Evolutionary conservation across 2,797 vertebrate species (phyloP).

Genomic region (Enteromius unitaeniatus): DNA sequence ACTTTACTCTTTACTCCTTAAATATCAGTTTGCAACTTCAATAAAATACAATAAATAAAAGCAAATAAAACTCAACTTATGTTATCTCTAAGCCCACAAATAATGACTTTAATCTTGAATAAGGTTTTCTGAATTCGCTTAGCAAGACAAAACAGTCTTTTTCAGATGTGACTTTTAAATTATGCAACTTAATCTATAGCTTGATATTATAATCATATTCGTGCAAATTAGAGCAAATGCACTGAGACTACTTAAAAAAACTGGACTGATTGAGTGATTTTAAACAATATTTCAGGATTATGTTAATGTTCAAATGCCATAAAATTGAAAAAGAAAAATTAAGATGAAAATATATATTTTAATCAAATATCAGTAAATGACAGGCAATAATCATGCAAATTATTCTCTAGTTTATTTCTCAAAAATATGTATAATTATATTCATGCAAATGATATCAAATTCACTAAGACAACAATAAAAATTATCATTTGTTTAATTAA

Average conservation of each 20-base stretch:
- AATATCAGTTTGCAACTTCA: not conserved
- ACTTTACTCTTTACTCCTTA: not conserved
- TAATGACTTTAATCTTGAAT: not conserved
- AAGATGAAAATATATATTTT: not conserved
- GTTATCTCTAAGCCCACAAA: not conserved
- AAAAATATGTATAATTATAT: not conserved
- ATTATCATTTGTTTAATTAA: too few relatives aligned
- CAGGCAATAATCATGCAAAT: not conserved
- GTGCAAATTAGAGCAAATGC: not conserved
- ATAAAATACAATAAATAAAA: not conserved
- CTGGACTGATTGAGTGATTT: not conserved
- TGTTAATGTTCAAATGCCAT: not conserved
- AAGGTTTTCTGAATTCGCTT: not conserved
- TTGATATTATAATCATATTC: not conserved
- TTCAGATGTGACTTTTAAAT: not conserved
- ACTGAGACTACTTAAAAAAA: not conserved
- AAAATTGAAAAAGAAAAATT: not conserved
- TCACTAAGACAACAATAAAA: not conserved
- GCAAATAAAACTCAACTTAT: not conserved
- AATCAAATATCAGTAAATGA: not conserved
- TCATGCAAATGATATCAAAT: not conserved
- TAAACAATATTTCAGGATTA: not conserved
- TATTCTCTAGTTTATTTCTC: not conserved
- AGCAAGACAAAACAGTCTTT: not conserved
- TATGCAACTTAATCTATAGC: not conserved